A percentile compares a stretch with the other conserved stretches of the same genome.
Conservation (phyloP, 2,113 vertebrate species). For the Serinus canaria region DNA sequence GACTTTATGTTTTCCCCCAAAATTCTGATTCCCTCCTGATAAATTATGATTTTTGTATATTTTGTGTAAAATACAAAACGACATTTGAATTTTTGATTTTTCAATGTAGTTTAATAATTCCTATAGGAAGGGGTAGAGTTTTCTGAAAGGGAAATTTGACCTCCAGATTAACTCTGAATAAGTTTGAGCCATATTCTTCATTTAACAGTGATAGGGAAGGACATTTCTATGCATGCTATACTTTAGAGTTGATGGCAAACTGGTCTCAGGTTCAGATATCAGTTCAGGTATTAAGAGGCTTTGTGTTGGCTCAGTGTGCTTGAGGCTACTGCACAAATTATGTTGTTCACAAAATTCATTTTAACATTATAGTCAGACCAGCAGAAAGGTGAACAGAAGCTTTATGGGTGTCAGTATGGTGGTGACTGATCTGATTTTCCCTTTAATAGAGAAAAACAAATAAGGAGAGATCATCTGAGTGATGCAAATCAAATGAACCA, state of each 20-base stretch:
- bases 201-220: neutral
- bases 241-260: slow-evolving; percentile 23
- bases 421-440: neutral
- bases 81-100: neutral
- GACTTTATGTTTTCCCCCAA: neutral
- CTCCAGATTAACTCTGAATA: slow-evolving; percentile 15
- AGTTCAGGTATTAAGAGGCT: neutral
- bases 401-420: neutral
- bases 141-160: slow-evolving; percentile 33
- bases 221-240: neutral
- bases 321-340: neutral
- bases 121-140: neutral
- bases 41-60: neutral
- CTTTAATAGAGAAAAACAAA: neutral
- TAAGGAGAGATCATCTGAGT: neutral
- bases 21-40: neutral
- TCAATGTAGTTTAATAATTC: neutral
- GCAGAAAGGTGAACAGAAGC: neutral
- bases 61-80: neutral
- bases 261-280: neutral
- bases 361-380: neutral
- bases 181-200: slow-evolving; percentile 9
- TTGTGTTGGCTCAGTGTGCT: neutral
- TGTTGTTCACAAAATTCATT: neutral
- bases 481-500: neutral